Evolutionary conservation across 2,113 vertebrate species (phyloP).

Genomic region (Tetrao urogallus): DNA sequence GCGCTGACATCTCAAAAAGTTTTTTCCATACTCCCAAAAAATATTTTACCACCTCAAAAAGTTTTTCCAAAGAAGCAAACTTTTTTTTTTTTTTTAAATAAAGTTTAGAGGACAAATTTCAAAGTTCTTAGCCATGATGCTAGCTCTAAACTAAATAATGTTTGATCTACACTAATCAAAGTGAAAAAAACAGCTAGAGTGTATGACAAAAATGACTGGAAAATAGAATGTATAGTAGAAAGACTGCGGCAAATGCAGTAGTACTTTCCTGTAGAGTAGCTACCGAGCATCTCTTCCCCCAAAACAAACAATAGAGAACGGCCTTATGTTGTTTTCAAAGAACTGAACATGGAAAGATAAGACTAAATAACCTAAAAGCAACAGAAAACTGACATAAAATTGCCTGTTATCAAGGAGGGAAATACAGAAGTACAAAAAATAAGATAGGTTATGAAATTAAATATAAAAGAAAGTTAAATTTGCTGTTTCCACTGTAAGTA

Average conservation of each 20-base stretch:
- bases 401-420: neutral
- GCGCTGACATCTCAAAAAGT: neutral
- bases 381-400: neutral
- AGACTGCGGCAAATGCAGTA: neutral
- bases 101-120: neutral
- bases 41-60: neutral
- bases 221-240: neutral
- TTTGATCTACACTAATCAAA: neutral
- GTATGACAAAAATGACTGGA: neutral
- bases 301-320: slow-evolving; percentile 14
- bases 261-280: neutral
- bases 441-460: neutral
- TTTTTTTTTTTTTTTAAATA: neutral
- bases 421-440: neutral
- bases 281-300: slow-evolving; percentile 18
- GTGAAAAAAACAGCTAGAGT: neutral
- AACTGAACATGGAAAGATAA: slow-evolving; percentile 10
- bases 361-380: slow-evolving; percentile 36
- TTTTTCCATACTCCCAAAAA: too few relatives aligned
- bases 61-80: neutral
- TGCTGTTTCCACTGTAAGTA: neutral
- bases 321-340: slow-evolving; percentile 8
- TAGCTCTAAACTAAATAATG: neutral
- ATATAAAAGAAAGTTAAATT: neutral
- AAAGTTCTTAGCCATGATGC: neutral